These are phyloP conservation scores for Epinotia demarniana DNA, from an alignment of 2,888 invertebrate species.

Conservation along the genomic window DNA sequence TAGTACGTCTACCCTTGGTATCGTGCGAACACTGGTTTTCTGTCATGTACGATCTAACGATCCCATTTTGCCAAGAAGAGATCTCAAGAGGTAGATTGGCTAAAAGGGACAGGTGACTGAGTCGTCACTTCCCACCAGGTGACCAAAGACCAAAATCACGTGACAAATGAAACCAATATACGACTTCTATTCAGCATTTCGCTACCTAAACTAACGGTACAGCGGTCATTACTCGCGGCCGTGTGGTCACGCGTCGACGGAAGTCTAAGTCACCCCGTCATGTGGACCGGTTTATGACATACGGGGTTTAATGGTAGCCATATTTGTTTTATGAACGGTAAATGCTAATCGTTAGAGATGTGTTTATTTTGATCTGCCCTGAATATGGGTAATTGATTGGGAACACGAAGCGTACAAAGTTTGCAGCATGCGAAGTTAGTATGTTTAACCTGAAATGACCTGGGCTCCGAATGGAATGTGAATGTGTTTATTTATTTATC, in stretches of 20 bases:
- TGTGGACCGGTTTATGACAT: slow-evolving; percentile 20
- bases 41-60: too few species aligned
- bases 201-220: slow-evolving; percentile 7
- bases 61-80: too few species aligned
- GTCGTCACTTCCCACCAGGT: too few species aligned
- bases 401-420: neutral
- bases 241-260: slow-evolving; percentile 21
- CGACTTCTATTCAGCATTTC: slow-evolving; percentile 4
- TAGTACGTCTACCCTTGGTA: too few species aligned
- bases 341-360: neutral
- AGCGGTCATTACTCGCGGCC: slow-evolving; percentile 19
- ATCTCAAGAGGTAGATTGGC: too few species aligned
- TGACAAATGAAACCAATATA: neutral
- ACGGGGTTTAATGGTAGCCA: slow-evolving; percentile 17
- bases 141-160: too few species aligned
- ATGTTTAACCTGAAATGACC: too few species aligned
- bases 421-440: too few species aligned
- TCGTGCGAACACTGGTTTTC: too few species aligned
- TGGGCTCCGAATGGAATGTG: too few species aligned
- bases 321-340: slow-evolving; percentile 16
- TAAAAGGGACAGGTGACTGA: too few species aligned
- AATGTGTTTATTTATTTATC: too few species aligned
- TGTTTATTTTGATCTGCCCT: neutral
- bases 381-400: neutral
- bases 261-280: slow-evolving; percentile 23